A percentile compares a stretch with the other conserved stretches of the same genome.
Evolutionary conservation across 30 jellyfish, hydroid and myxozoan species (phyloP).

Genomic region (Rhopilema esculentum): DNA sequence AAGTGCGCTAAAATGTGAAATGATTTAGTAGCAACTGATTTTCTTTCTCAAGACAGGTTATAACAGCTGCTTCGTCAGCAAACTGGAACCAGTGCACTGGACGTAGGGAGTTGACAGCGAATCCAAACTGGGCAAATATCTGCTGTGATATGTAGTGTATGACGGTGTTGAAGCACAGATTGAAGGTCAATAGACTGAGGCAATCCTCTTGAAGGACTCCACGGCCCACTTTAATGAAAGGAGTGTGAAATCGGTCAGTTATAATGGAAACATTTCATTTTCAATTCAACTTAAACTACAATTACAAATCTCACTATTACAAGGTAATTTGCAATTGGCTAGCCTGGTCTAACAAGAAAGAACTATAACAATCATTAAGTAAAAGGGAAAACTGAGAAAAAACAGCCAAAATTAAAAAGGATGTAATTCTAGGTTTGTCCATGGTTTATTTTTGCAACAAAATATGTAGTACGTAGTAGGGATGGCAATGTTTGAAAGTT

Average conservation of each 20-base stretch:
- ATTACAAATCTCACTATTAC: no score
- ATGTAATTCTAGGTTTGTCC: no score
- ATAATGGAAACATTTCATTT: no score
- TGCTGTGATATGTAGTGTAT: not conserved
- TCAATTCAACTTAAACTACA: no score
- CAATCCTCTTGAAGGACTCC: conserved; percentile 15
- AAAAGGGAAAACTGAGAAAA: no score
- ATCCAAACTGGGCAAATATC: not conserved
- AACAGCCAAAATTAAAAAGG: no score
- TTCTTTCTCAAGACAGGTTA: conserved; percentile 6
- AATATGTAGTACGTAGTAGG: no score
- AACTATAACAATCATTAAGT: no score
- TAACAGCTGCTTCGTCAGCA: conserved; percentile 28
- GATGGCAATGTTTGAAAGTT: not conserved
- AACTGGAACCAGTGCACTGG: conserved; percentile 12
- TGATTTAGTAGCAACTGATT: not conserved
- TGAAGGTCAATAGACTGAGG: conserved; percentile 9
- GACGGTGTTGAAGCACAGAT: conserved; percentile 1
- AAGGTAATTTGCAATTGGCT: no score
- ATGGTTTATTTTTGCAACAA: no score
- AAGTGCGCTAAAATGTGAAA: conserved; percentile 7
- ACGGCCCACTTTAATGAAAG: not conserved
- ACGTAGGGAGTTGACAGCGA: not conserved
- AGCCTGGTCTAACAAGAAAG: no score
- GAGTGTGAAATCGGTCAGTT: conserved; percentile 8